Evolutionary conservation across 53 echinoderm and acorn worm genomes (phyloP), one percentile per base, ranked within the genome.

Genomic region (Patiria pectinifera): DNA sequence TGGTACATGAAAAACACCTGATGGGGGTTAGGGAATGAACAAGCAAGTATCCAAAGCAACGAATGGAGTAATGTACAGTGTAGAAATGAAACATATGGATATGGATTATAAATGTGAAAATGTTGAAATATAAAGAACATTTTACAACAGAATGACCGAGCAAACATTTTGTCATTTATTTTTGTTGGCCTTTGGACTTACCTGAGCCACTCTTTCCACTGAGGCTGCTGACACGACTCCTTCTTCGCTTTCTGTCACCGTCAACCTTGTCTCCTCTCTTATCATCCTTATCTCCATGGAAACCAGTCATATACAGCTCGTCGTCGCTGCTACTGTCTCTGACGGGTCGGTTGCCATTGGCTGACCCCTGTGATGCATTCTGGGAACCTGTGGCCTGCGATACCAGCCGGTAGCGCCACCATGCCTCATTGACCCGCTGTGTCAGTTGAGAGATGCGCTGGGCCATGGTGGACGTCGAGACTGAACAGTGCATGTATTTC

Each of bases 381-480:
- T 91, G 89, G 48, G 61, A 62, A 69, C 70, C 91, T 35, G 82
- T 85, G 84, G 89, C 92, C 86, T 94, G 87, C 45, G 96, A 95
- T 2, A 98, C 98, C 12, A 98, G 95, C 82, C 94, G 98, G 83
- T 89, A 98, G 70, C 98, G 95, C 98, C 98, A 96, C 90, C 95
- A 93, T 14, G 96, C 95, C 77, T 98, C 96, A 59, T 96, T 98
- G 69, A 96, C 94, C 45, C 93, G 83, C 71, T 96, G 93, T 0
- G 95, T 93, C 22, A 98, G 89, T 66, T 84, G 93, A 1, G 96
- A 94, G 80, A 98, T 96, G 76, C 94, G 95, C n/a, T 94, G 95
- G 19, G 95, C 95, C 91, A 98, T 89, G 62, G 94, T 80, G 10
- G 96, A 75, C 6, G 78, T 45, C 23, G 94, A 81, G 14, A 98